These are phyloP conservation scores for Rhabdomys pumilio DNA, from an alignment of 2,797 vertebrate genomes.

Conservation along the genomic window DNA sequence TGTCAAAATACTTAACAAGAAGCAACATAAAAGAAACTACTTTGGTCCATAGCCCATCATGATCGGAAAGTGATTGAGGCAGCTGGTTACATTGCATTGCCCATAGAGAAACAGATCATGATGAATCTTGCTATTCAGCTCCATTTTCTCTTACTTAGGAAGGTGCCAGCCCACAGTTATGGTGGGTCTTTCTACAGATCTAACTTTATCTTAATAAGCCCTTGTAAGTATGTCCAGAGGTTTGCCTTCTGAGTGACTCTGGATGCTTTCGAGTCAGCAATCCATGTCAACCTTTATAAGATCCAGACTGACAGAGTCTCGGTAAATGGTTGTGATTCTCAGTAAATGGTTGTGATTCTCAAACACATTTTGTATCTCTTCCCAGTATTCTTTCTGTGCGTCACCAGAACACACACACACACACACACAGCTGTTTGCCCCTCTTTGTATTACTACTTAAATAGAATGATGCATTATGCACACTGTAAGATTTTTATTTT, in stretches of 20 bases:
- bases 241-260: not conserved
- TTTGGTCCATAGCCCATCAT: not conserved
- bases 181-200: not conserved
- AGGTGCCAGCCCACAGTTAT: not conserved
- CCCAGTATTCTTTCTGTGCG: not conserved
- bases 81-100: not conserved
- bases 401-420: not conserved
- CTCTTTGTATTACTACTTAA: conserved; percentile 20
- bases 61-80: not conserved
- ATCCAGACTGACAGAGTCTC: not conserved
- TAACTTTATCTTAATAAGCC: not conserved
- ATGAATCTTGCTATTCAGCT: not conserved
- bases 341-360: not conserved
- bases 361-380: conserved; percentile 5
- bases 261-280: not conserved
- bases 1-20: not conserved
- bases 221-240: not conserved
- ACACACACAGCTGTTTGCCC: not conserved
- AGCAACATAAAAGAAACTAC: not conserved
- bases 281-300: not conserved
- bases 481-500: not conserved
- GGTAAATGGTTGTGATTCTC: not conserved
- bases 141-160: not conserved
- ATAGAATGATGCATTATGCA: not conserved
- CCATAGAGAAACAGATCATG: not conserved